Conservation (phyloP, 2,888 invertebrate species). For the Adela reaumurella region DNA sequence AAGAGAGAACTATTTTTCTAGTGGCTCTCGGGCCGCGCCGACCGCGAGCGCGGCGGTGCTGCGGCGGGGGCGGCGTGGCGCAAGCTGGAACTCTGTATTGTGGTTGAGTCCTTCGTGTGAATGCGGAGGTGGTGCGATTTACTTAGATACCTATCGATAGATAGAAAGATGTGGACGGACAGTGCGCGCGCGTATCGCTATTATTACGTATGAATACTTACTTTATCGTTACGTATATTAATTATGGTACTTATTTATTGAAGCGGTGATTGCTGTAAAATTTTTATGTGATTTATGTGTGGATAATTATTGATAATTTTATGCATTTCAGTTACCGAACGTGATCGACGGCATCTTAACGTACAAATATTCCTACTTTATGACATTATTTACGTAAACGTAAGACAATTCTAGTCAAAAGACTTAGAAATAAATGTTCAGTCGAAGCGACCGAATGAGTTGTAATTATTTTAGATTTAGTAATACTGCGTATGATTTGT, state of each 20-base stretch:
- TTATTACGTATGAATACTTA: background rate
- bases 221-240: background rate
- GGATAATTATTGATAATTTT: conserved; percentile 45
- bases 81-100: background rate
- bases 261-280: conserved; percentile 25
- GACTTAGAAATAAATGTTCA: conserved; percentile 37
- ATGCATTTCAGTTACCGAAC: conserved; percentile 57
- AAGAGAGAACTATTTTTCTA: conserved; percentile 45
- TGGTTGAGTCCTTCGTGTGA: background rate
- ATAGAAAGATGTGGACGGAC: conserved; percentile 29
- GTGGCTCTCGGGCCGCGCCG: conserved; percentile 34
- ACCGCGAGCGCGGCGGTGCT: too few species aligned
- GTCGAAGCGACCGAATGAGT: background rate
- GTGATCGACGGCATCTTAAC: conserved; percentile 56
- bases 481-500: background rate
- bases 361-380: conserved; percentile 57
- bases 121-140: conserved; percentile 46
- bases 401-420: conserved; percentile 55
- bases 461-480: background rate
- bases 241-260: too few species aligned
- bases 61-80: conserved; percentile 35
- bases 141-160: conserved; percentile 24
- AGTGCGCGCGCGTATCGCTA: background rate
- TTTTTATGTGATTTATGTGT: conserved; percentile 46
- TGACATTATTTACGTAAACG: conserved; percentile 44